Conservation (phyloP, 2,113 vertebrate genomes). For the Rhipidura dahli region DNA sequence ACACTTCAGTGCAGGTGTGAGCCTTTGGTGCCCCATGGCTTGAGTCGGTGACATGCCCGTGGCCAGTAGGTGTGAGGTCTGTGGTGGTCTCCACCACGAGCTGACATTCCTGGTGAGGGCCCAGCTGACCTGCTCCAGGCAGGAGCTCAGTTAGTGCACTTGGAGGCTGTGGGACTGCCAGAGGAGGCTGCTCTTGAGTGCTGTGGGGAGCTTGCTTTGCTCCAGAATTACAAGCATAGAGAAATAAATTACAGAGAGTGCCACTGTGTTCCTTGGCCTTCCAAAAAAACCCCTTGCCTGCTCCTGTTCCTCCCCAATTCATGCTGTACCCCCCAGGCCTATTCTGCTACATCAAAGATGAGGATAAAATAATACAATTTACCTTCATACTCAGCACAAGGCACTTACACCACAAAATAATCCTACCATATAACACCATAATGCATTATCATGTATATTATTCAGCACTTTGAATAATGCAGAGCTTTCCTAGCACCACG, state of each 20-base stretch:
- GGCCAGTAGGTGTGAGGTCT: accelerated
- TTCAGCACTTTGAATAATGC: conserved; percentile 52
- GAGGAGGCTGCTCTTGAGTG: background rate
- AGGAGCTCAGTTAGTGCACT: background rate
- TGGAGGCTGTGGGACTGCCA: background rate
- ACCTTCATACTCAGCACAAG: background rate
- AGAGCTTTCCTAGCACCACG: conserved; percentile 22
- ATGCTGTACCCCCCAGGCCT: background rate
- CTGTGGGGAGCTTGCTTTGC: background rate
- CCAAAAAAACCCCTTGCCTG: background rate
- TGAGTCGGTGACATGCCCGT: background rate
- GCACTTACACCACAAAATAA: conserved; percentile 10
- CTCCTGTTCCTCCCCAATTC: background rate
- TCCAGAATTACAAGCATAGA: background rate
- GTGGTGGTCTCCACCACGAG: accelerated
- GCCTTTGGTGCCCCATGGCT: background rate
- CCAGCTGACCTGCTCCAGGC: background rate
- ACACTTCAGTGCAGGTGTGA: background rate
- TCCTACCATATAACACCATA: conserved; percentile 12
- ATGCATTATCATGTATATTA: conserved; percentile 41
- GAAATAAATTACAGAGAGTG: background rate
- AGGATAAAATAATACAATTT: conserved; percentile 13
- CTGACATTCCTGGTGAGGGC: accelerated
- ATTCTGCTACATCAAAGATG: background rate
- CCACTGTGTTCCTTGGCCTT: background rate